Evolutionary conservation across 2,113 vertebrate genomes (phyloP).

Genomic region (Mesitornis unicolor): DNA sequence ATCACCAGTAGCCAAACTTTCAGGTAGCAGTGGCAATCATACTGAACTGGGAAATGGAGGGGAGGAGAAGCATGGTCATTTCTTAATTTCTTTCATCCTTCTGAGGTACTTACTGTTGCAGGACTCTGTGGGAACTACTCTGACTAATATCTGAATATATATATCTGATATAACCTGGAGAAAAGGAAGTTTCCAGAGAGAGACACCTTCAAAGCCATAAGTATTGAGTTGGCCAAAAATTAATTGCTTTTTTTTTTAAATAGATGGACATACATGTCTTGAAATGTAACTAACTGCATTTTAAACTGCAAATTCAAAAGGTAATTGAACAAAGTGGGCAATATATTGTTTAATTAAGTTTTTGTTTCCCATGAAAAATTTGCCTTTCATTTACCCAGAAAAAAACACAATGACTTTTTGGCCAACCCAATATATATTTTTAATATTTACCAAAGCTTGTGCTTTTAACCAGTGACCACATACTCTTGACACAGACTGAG

Average conservation of each 20-base stretch:
- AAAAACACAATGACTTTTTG: too few relatives aligned
- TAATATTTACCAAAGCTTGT: not conserved
- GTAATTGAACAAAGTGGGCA: too few relatives aligned
- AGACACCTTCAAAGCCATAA: not conserved
- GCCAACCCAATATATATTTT: not conserved
- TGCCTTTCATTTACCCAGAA: too few relatives aligned
- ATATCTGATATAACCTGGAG: not conserved
- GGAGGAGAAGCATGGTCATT: not conserved
- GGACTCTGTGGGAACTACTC: not conserved
- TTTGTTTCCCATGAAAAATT: too few relatives aligned
- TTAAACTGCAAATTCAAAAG: too few relatives aligned
- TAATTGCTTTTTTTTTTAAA: too few relatives aligned
- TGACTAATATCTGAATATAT: not conserved
- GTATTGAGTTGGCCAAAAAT: too few relatives aligned
- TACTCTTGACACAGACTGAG: not conserved
- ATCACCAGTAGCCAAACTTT: not conserved
- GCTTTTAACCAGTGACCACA: not conserved
- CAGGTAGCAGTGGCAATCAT: not conserved
- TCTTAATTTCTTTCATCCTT: not conserved
- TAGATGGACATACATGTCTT: too few relatives aligned
- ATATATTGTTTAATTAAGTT: too few relatives aligned
- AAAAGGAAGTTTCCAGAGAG: not conserved
- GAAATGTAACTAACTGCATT: too few relatives aligned
- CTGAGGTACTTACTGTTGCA: not conserved
- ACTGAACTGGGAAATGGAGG: not conserved